These are phyloP conservation scores for Leguminivora glycinivorella DNA, from an alignment of 1,140 invertebrate species.

Conservation along the genomic window DNA sequence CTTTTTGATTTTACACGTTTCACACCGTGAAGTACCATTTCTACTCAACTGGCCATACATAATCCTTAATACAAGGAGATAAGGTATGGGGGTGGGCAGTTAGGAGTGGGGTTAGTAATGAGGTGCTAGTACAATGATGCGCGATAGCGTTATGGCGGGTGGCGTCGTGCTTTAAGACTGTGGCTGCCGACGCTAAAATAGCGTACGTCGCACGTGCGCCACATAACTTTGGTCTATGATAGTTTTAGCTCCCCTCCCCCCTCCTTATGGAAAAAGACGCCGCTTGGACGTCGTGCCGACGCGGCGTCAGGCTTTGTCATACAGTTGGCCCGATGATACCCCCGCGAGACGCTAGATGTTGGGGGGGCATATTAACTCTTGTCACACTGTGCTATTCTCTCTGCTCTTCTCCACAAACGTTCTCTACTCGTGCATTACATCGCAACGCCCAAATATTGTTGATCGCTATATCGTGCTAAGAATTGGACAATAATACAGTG, in stretches of 20 bases:
- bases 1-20: slow-evolving; percentile 29
- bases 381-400: no score
- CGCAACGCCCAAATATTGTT: no score
- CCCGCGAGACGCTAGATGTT: no score
- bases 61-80: not conserved
- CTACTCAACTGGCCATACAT: not conserved
- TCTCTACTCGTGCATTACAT: no score
- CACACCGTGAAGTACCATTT: slow-evolving; percentile 1
- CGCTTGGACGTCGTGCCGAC: no score
- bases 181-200: not conserved
- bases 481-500: no score
- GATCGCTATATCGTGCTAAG: no score
- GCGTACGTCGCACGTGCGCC: not conserved
- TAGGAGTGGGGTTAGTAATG: not conserved
- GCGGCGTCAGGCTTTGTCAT: no score
- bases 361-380: no score
- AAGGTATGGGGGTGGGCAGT: not conserved
- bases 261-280: no score
- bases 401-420: no score
- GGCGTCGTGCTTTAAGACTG: not conserved
- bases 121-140: slow-evolving; percentile 9
- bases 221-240: not conserved
- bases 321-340: no score
- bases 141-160: slow-evolving; percentile 10
- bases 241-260: not conserved